Evolutionary conservation across 37 sponge, comb jelly and placozoan genomes (phyloP), one percentile per base, ranked within the genome.

Genomic region (Ianthella basta): DNA sequence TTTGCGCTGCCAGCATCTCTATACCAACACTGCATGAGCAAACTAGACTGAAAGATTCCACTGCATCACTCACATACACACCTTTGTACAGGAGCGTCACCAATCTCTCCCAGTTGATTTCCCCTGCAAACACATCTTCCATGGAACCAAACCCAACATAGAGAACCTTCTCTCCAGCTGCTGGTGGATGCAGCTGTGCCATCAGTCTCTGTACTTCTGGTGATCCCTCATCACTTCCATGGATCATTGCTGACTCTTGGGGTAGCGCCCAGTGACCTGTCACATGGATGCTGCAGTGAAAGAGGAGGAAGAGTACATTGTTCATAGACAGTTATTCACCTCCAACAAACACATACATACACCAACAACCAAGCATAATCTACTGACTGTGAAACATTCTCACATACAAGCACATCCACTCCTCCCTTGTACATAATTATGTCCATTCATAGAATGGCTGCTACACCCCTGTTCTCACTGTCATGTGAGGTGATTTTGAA

Each of bases 131-230:
- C 35, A 82, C 63, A 15, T 57, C 29, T 65, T 90, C 91, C 91
- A 90, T 90, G 3, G 91, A 90, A 1, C 91, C 91, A 86, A 86
- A 90, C 36, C 91, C 91, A 63, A 86, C 79, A 64, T 86, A 90
- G 34, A 90, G 64, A 0, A 83, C 36, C 50, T 44, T 44, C 50
- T 44, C 50, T 3, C 50, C 50, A 44, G 50, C 50, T 44, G 50
- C 8, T 6, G 91, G 83, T 19, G 30, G 29, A 32, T 64, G 13
- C 55, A 72, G 20, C 5, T 40, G 23, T 35, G 56, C n/a, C 12
- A 89, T 14, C 32, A 84, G 6, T 23, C 24, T 57, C 0, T 15
- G 66, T 10, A 84, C 53, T 5, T 36, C 72, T 44, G 8, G 6
- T 10, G 50, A 44, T 44, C 8, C 50, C 6, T 44, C 50, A 33